Evolutionary conservation across 2,113 vertebrate genomes (phyloP).

Genomic region (Triplophysa rosa): DNA sequence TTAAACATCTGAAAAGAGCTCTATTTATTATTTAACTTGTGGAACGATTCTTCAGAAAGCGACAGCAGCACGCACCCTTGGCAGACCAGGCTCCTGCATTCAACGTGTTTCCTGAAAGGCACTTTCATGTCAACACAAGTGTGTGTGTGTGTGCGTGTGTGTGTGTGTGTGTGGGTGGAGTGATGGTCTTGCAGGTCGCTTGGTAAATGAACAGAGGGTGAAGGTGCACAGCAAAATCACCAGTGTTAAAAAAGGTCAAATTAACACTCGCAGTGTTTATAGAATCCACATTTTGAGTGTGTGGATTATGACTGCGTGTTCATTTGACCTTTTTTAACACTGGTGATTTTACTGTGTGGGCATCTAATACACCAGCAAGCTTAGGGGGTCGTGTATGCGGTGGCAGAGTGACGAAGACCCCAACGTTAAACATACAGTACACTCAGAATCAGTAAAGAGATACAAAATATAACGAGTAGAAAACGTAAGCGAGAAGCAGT

Average conservation of each 20-base stretch:
- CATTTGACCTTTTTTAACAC: too few species aligned
- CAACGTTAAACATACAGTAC: neutral
- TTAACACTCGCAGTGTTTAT: too few species aligned
- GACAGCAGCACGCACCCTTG: conserved; percentile 48
- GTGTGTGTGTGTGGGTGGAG: neutral
- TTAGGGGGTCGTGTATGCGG: neutral
- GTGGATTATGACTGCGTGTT: too few species aligned
- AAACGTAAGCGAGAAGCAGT: conserved; percentile 42
- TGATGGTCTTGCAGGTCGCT: neutral
- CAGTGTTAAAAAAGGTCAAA: too few species aligned
- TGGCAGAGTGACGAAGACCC: conserved; percentile 41
- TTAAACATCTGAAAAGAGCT: conserved; percentile 55
- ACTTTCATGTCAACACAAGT: conserved; percentile 67
- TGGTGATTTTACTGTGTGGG: too few species aligned
- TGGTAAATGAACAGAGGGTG: conserved; percentile 1
- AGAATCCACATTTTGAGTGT: too few species aligned
- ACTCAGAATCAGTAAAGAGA: conserved; percentile 40
- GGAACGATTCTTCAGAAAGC: conserved; percentile 57
- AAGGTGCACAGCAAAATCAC: too few species aligned
- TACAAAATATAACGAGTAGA: conserved; percentile 53
- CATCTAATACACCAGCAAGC: neutral
- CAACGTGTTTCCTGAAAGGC: conserved; percentile 66
- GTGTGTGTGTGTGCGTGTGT: conserved; percentile 37
- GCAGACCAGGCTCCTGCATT: conserved; percentile 52
- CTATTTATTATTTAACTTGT: conserved; percentile 51